A percentile compares a stretch with the other conserved stretches of the same genome.
Conservation (phyloP, 2,797 vertebrate species). For the Philypnodon macrostomus region DNA sequence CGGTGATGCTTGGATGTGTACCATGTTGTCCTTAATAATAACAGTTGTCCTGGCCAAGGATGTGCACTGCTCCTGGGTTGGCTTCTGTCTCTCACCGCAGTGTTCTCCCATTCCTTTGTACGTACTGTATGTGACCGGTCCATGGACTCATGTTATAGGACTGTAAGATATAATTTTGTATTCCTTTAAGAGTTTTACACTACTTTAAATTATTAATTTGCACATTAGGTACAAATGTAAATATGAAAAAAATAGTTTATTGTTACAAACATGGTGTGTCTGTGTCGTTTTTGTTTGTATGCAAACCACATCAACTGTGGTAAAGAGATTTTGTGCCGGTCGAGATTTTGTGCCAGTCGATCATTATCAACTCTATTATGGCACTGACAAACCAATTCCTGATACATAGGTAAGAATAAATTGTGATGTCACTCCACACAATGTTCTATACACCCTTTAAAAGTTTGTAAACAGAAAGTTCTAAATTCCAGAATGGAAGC, state of each 20-base stretch:
- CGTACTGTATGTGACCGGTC: constrained; percentile 70
- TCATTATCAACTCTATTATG: too few relatives aligned
- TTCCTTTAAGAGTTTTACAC: constrained; percentile 82
- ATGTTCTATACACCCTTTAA: too few relatives aligned
- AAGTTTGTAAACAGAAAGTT: too few relatives aligned
- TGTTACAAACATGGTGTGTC: constrained; percentile 80
- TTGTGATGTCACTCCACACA: too few relatives aligned
- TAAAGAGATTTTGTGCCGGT: too few relatives aligned
- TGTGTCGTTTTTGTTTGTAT: constrained; percentile 65
- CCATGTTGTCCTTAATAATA: constrained; percentile 70
- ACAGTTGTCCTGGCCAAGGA: constrained; percentile 75
- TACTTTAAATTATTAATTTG: constrained; percentile 85
- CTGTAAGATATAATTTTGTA: constrained; percentile 80
- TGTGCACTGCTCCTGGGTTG: constrained; percentile 77
- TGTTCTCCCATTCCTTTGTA: constrained; percentile 71
- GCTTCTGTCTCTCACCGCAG: constrained; percentile 68
- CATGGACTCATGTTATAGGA: constrained; percentile 76
- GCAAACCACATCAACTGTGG: too few relatives aligned
- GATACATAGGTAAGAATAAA: too few relatives aligned
- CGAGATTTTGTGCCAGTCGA: too few relatives aligned
- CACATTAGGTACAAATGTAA: constrained; percentile 84
- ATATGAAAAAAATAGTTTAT: constrained; percentile 83
- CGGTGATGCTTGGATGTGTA: constrained; percentile 69
- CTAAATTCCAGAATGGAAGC: too few relatives aligned
- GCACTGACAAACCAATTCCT: too few relatives aligned